Conservation (phyloP, 2,113 vertebrate species). For the Otolemur garnettii region DNA sequence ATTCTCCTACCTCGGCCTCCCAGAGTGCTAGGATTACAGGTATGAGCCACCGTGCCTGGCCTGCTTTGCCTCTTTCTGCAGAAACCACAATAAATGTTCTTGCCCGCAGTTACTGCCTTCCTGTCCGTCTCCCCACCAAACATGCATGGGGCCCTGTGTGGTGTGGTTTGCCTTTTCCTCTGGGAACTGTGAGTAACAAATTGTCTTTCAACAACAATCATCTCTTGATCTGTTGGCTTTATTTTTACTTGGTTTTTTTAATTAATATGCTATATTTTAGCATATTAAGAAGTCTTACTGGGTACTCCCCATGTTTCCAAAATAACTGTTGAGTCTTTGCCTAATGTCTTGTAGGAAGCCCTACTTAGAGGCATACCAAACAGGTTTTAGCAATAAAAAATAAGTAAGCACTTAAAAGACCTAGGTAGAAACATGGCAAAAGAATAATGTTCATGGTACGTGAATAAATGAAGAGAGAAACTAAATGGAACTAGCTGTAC, state of each 20-base stretch:
- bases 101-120: background rate
- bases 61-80: background rate
- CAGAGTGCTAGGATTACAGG: no score
- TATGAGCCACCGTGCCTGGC: no score
- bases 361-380: background rate
- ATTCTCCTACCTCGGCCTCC: no score
- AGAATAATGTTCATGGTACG: background rate
- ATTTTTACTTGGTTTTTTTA: background rate
- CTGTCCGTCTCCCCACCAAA: background rate
- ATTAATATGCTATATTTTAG: background rate
- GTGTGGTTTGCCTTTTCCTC: background rate
- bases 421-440: background rate
- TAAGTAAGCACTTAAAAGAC: background rate
- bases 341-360: background rate
- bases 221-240: background rate
- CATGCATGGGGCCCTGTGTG: accelerated
- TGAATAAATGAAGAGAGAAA: background rate
- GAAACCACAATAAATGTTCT: background rate
- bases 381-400: background rate
- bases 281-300: background rate
- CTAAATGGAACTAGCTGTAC: background rate
- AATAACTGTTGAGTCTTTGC: background rate
- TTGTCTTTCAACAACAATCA: background rate
- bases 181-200: background rate
- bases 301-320: background rate